Evolutionary conservation across 2,888 invertebrate genomes (phyloP).

Genomic region (Hesperia comma): DNA sequence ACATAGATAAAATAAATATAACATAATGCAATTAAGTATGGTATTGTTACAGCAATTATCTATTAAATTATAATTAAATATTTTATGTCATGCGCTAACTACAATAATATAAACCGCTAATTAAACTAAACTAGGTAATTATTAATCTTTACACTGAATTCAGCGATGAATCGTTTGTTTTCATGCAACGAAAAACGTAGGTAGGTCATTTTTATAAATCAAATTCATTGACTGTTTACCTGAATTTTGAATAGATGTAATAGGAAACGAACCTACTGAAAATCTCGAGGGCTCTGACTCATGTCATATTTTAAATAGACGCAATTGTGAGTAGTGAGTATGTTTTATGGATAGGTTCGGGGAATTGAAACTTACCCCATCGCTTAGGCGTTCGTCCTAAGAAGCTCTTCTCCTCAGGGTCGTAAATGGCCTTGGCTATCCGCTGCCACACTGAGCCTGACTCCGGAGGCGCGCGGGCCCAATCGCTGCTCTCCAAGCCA

Average conservation of each 20-base stretch:
- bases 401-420: slow-evolving; percentile 70
- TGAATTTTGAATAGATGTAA: background rate
- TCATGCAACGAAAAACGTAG: no score
- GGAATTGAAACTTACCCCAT: slow-evolving; percentile 68
- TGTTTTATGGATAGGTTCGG: background rate
- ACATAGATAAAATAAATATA: no score
- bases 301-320: background rate
- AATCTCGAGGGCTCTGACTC: slow-evolving; percentile 31
- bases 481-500: slow-evolving; percentile 63
- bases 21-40: background rate
- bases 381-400: slow-evolving; percentile 72
- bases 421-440: slow-evolving; percentile 61
- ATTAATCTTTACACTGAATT: no score
- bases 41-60: background rate
- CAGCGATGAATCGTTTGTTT: no score
- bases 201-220: no score
- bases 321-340: no score
- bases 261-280: slow-evolving; percentile 5
- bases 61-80: background rate
- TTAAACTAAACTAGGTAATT: no score
- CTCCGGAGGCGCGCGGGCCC: slow-evolving; percentile 69
- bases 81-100: background rate
- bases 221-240: no score
- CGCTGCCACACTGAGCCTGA: slow-evolving; percentile 56
- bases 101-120: slow-evolving; percentile 1